These are phyloP conservation scores for Emys orbicularis DNA, from an alignment of 2,797 vertebrate species.

Conservation along the genomic window DNA sequence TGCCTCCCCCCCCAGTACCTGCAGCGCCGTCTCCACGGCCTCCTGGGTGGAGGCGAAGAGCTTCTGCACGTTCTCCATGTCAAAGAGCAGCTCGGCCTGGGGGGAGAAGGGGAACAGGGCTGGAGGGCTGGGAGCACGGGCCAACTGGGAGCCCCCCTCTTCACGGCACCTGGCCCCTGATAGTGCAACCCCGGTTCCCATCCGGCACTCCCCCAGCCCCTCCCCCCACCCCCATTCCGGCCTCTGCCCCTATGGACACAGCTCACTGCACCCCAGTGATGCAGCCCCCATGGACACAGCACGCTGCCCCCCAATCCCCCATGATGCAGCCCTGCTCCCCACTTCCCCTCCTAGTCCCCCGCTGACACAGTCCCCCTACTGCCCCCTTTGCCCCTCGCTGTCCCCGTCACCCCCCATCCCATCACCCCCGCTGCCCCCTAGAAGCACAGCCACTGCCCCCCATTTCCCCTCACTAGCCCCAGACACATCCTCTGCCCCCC, in stretches of 20 bases:
- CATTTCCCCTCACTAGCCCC: background rate
- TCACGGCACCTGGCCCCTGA: background rate
- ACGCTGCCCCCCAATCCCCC: background rate
- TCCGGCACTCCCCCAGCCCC: background rate
- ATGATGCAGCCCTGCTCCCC: too few relatives aligned
- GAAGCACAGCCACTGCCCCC: background rate
- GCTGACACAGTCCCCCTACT: too few relatives aligned
- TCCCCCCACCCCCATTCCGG: background rate
- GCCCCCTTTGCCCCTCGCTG: too few relatives aligned
- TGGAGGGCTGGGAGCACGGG: background rate
- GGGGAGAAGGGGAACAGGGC: background rate
- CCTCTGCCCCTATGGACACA: background rate
- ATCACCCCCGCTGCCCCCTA: too few relatives aligned
- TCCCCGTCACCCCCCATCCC: background rate
- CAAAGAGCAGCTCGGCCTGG: slow-evolving; percentile 64
- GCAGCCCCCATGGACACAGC: background rate
- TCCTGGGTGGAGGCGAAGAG: slow-evolving; percentile 79
- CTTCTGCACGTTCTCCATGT: slow-evolving; percentile 79
- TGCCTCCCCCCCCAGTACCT: background rate
- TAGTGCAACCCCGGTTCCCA: too few relatives aligned
- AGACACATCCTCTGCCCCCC: too few relatives aligned
- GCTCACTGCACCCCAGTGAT: too few relatives aligned
- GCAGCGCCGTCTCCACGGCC: background rate
- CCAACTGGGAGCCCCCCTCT: background rate
- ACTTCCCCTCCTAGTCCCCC: background rate